Conservation (phyloP, 2,797 vertebrate genomes). For the Pseudopleuronectes americanus region DNA sequence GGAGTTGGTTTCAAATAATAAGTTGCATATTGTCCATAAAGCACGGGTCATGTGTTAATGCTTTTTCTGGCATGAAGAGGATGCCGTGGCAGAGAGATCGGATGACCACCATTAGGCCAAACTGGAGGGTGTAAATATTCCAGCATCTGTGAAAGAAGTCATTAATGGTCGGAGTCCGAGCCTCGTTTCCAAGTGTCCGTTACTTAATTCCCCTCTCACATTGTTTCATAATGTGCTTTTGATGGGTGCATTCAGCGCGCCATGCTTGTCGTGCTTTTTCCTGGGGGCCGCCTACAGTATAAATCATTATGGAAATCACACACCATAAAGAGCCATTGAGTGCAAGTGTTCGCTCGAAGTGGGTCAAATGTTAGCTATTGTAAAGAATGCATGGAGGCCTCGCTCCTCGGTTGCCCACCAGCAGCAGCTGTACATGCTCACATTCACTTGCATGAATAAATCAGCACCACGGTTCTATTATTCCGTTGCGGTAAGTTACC, state of each 20-base stretch:
- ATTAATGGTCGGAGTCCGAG: conserved; percentile 53
- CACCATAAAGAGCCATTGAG: conserved; percentile 44
- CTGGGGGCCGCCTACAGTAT: conserved; percentile 33
- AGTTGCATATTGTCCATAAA: conserved; percentile 35
- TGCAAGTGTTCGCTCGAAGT: conserved; percentile 59
- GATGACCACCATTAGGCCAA: conserved; percentile 46
- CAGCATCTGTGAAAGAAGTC: conserved; percentile 43
- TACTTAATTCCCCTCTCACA: conserved; percentile 60
- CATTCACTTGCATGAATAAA: conserved; percentile 75
- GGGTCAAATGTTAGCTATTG: conserved; percentile 71
- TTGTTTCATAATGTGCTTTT: conserved; percentile 59
- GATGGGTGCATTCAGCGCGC: conserved; percentile 56
- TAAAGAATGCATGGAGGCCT: conserved; percentile 55
- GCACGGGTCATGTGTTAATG: conserved; percentile 53
- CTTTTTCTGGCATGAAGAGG: conserved; percentile 42
- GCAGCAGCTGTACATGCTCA: conserved; percentile 54
- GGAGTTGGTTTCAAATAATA: conserved; percentile 32
- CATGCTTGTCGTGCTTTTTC: conserved; percentile 55
- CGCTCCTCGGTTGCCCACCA: conserved; percentile 30
- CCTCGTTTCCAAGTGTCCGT: conserved; percentile 60
- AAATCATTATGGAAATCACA: conserved; percentile 69
- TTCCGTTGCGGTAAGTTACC: conserved; percentile 67
- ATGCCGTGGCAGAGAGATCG: conserved; percentile 27
- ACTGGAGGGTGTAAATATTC: conserved; percentile 45
- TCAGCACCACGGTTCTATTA: conserved; percentile 66